phyloP scores from a whole-genome alignment of 2,888 invertebrate species.

The Chrysodeixis includens region DNA sequence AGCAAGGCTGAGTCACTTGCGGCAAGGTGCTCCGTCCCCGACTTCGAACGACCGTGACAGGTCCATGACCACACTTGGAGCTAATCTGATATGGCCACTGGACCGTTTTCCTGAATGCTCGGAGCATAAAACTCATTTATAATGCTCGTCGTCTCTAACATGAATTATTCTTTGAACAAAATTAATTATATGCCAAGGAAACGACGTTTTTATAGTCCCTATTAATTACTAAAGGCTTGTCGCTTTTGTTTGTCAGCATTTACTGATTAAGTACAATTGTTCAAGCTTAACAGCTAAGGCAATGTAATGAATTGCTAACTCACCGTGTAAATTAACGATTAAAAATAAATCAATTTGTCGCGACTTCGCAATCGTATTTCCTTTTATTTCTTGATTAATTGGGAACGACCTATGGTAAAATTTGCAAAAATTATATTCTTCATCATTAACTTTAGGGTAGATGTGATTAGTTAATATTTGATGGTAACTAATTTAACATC shows the following conservation, averaged over 20 bases:
- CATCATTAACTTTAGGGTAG: background rate
- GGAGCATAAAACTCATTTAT: slow-evolving; percentile 27
- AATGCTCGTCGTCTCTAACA: slow-evolving; percentile 25
- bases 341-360: slow-evolving; percentile 44
- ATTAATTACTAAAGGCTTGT: background rate
- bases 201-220: slow-evolving; percentile 20
- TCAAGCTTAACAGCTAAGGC: background rate
- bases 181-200: slow-evolving; percentile 22
- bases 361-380: slow-evolving; percentile 24
- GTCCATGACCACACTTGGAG: slow-evolving; percentile 64
- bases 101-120: slow-evolving; percentile 65
- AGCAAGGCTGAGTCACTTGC: slow-evolving; percentile 67
- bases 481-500: slow-evolving; percentile 32
- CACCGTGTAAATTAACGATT: slow-evolving; percentile 2
- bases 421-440: slow-evolving; percentile 14
- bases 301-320: background rate
- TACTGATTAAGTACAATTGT: background rate
- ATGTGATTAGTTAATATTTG: slow-evolving; percentile 12
- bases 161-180: slow-evolving; percentile 18
- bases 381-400: slow-evolving; percentile 6
- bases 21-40: slow-evolving; percentile 64
- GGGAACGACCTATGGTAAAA: slow-evolving; percentile 12
- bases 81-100: slow-evolving; percentile 59
- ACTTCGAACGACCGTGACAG: slow-evolving; percentile 75
- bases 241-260: background rate